phyloP scores from a whole-genome alignment of 2,888 invertebrate genomes.

The Limnephilus rhombicus region DNA sequence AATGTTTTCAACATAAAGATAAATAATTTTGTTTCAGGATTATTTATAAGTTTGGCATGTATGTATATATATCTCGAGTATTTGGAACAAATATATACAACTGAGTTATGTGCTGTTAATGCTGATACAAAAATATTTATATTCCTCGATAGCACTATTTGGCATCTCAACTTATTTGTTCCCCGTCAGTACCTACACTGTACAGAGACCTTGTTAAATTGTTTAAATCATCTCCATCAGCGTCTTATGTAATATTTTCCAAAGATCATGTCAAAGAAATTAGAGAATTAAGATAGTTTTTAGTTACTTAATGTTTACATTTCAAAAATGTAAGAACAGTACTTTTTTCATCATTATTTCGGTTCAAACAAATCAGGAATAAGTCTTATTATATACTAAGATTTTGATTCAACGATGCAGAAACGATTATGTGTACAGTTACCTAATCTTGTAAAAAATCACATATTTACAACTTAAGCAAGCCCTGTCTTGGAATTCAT shows the following conservation, averaged over 20 bases:
- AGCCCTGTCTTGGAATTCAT: not conserved
- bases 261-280: slow-evolving; percentile 1
- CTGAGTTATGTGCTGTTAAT: not conserved
- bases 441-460: not conserved
- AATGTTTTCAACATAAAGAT: not conserved
- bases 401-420: not conserved
- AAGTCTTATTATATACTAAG: not conserved
- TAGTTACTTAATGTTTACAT: not conserved
- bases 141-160: not conserved
- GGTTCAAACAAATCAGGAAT: not conserved
- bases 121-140: not conserved
- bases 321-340: not conserved
- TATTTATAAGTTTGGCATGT: not conserved
- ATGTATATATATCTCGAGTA: not conserved
- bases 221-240: not conserved
- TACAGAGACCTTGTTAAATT: not conserved
- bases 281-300: slow-evolving; percentile 1
- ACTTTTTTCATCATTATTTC: not conserved
- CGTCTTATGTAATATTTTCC: not conserved
- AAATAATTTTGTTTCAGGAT: not conserved
- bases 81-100: not conserved
- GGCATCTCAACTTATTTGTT: not conserved
- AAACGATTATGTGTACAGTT: not conserved
- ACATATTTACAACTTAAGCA: not conserved
- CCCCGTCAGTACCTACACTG: not conserved